Evolutionary conservation across 2,888 invertebrate species (phyloP).

Genomic region (Taenaris catops): DNA sequence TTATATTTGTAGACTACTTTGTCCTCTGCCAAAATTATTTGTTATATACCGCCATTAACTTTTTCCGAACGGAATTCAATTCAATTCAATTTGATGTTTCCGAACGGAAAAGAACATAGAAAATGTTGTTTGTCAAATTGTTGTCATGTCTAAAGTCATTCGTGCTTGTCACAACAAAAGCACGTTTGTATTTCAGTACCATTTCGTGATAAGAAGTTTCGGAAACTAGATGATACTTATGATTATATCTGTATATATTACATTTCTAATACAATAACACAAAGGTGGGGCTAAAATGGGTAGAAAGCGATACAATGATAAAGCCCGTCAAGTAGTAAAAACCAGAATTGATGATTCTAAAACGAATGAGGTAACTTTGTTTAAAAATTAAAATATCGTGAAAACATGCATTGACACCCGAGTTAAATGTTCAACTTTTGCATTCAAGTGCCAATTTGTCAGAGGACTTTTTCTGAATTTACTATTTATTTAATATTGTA

Average conservation of each 20-base stretch:
- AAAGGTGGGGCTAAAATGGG: slow-evolving; percentile 72
- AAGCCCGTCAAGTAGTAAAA: slow-evolving; percentile 84
- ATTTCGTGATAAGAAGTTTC: not conserved
- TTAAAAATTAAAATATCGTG: too few species aligned
- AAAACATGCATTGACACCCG: too few species aligned
- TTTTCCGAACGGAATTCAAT: not conserved
- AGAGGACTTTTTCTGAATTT: slow-evolving; percentile 1
- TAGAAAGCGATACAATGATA: slow-evolving; percentile 87
- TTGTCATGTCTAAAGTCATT: not conserved
- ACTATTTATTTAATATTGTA: slow-evolving; percentile 6
- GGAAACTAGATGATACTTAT: slow-evolving; percentile 2
- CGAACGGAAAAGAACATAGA: too few species aligned
- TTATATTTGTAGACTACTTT: too few species aligned
- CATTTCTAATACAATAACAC: too few species aligned
- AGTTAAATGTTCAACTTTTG: too few species aligned
- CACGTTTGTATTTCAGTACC: not conserved
- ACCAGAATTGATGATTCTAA: slow-evolving; percentile 85
- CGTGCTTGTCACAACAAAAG: slow-evolving; percentile 1
- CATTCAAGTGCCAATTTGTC: too few species aligned
- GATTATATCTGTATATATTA: too few species aligned
- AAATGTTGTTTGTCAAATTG: not conserved
- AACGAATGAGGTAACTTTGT: slow-evolving; percentile 81
- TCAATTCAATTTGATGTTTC: too few species aligned
- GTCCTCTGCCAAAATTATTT: too few species aligned
- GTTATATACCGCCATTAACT: too few species aligned